Evolutionary conservation across 2,113 vertebrate species (phyloP).

Genomic region (Austrofundulus limnaeus): DNA sequence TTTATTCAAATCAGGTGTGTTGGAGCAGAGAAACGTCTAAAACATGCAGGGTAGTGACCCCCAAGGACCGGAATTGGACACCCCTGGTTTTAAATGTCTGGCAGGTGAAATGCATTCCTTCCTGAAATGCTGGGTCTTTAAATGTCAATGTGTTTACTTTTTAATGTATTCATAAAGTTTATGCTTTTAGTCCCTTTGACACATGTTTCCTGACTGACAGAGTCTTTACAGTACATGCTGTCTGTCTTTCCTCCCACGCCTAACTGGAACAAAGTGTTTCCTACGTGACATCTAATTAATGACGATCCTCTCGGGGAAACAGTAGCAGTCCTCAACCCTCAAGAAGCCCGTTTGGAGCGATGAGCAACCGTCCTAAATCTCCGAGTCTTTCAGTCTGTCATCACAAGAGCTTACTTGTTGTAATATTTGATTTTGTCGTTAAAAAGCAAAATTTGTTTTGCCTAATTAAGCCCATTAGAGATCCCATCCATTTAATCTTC

Average conservation of each 20-base stretch:
- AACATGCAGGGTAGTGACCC: no score
- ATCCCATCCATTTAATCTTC: conserved; percentile 14
- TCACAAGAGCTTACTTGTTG: conserved; percentile 7
- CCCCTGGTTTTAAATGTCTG: no score
- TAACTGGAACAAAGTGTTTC: conserved; percentile 60
- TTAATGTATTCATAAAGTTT: neutral
- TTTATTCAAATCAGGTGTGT: no score
- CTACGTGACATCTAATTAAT: conserved; percentile 63
- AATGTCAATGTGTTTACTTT: neutral
- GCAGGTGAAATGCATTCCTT: no score
- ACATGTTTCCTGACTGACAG: conserved; percentile 14
- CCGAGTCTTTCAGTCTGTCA: conserved; percentile 16
- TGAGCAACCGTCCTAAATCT: conserved; percentile 33
- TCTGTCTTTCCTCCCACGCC: conserved; percentile 30
- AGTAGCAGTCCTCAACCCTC: conserved; percentile 39
- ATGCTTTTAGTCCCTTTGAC: neutral
- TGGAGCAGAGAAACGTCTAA: no score
- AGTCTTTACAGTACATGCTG: conserved; percentile 32
- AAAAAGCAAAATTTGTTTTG: conserved; percentile 21
- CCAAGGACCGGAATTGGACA: no score
- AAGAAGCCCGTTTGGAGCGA: conserved; percentile 46
- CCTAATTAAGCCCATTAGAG: conserved; percentile 21
- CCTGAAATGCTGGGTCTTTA: no score
- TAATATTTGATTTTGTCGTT: neutral
- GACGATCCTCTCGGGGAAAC: conserved; percentile 39